Evolutionary conservation across 2,113 vertebrate species (phyloP).

Genomic region (Stigmatopora nigra): DNA sequence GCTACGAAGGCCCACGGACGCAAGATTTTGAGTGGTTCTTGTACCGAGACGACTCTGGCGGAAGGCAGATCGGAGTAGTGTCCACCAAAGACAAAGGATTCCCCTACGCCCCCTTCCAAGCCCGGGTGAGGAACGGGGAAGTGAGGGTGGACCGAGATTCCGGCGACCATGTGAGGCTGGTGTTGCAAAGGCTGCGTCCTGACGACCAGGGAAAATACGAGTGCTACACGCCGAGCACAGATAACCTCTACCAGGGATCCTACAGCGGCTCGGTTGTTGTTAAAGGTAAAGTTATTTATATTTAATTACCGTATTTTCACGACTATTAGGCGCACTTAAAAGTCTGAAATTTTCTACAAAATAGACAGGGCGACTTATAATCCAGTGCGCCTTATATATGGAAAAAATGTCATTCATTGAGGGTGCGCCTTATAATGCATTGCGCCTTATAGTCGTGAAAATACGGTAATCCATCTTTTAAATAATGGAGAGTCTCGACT

Average conservation of each 20-base stretch:
- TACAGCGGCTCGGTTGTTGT: constrained; percentile 74
- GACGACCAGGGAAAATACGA: constrained; percentile 81
- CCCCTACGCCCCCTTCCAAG: constrained; percentile 67
- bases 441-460: too few species aligned
- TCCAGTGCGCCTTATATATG: too few species aligned
- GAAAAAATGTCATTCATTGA: too few species aligned
- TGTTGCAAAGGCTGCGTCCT: constrained; percentile 67
- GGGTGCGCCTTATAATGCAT: too few species aligned
- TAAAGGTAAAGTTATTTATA: constrained; percentile 67
- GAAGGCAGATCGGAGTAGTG: constrained; percentile 70
- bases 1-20: constrained; percentile 71
- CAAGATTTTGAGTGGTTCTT: constrained; percentile 87
- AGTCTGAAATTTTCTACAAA: too few species aligned
- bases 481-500: neutral
- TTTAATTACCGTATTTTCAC: neutral
- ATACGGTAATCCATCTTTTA: too few species aligned
- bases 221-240: constrained; percentile 83
- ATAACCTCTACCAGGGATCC: constrained; percentile 72
- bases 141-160: constrained; percentile 75
- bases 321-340: too few species aligned
- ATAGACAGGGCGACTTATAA: too few species aligned
- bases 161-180: constrained; percentile 69
- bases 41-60: constrained; percentile 62
- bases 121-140: constrained; percentile 70
- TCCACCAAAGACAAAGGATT: constrained; percentile 77